A percentile compares a stretch with the other conserved stretches of the same genome.
These are phyloP conservation scores for Eufriesea mexicana DNA, from an alignment of 1,140 invertebrate genomes.

Conservation along the genomic window DNA sequence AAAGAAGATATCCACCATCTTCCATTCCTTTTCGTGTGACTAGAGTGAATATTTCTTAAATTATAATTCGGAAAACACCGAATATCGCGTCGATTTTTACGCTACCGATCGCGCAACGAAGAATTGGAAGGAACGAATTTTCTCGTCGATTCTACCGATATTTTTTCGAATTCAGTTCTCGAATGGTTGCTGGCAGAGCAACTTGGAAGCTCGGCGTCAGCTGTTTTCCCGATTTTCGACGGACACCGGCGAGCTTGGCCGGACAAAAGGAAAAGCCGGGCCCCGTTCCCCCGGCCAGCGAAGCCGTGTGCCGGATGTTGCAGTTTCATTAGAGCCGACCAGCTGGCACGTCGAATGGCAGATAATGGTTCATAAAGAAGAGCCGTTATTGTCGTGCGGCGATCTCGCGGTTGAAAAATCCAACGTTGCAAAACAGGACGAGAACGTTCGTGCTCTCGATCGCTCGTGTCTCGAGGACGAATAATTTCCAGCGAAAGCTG, in stretches of 20 bases:
- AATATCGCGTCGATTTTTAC: too few species aligned
- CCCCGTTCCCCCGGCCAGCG: not conserved
- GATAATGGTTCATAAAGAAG: constrained; percentile 74
- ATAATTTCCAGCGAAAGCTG: not conserved
- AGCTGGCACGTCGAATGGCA: constrained; percentile 62
- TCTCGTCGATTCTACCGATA: too few species aligned
- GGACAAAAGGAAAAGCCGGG: constrained; percentile 29
- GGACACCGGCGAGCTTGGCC: not conserved
- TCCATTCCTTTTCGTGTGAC: too few species aligned
- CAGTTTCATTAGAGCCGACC: constrained; percentile 54
- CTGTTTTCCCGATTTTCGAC: not conserved
- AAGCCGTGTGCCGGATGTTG: constrained; percentile 53
- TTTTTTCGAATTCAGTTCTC: too few species aligned
- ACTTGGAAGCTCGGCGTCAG: not conserved
- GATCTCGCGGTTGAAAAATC: constrained; percentile 63
- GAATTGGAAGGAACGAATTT: too few species aligned
- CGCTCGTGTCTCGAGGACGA: not conserved
- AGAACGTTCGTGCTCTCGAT: not conserved
- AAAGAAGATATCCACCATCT: too few species aligned
- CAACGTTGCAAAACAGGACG: constrained; percentile 46
- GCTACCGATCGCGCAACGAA: too few species aligned
- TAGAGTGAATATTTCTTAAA: too few species aligned
- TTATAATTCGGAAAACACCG: too few species aligned
- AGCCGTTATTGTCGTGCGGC: constrained; percentile 69
- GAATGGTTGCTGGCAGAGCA: too few species aligned